phyloP scores from a whole-genome alignment of 2,113 vertebrate genomes.

The Protobothrops flavoviridis region DNA sequence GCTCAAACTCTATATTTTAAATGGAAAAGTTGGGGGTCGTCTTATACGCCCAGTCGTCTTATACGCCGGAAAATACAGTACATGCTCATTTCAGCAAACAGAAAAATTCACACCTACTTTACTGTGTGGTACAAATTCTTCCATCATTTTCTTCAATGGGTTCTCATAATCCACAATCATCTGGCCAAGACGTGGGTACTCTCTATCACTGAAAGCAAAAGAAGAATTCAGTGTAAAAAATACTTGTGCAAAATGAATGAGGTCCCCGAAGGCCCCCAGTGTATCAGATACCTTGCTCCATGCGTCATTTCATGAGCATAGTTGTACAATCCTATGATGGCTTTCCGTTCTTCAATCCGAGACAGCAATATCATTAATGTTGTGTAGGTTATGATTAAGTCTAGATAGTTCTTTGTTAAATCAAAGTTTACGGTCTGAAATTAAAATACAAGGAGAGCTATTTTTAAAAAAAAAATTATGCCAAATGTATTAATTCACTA shows the following conservation, averaged over 20 bases:
- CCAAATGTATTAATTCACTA: neutral
- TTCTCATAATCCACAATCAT: constrained; percentile 99
- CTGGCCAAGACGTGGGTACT: constrained; percentile 95
- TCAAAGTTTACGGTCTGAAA: constrained; percentile 97
- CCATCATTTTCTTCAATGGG: constrained; percentile 99
- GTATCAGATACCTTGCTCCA: constrained; percentile 83
- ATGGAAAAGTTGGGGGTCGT: too few relatives aligned
- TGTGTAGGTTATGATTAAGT: constrained; percentile 96
- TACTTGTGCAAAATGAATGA: neutral
- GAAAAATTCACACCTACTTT: constrained; percentile 77
- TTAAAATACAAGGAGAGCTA: constrained; percentile 18
- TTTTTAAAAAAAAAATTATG: neutral
- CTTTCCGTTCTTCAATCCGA: constrained; percentile 97
- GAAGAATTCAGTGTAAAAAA: constrained; percentile 40
- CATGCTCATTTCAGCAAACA: neutral
- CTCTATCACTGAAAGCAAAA: constrained; percentile 83
- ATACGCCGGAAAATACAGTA: too few relatives aligned
- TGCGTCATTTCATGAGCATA: constrained; percentile 99
- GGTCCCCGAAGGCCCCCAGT: neutral
- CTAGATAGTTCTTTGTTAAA: constrained; percentile 98
- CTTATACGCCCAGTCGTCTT: too few relatives aligned
- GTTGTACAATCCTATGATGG: constrained; percentile 97
- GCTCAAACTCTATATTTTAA: too few relatives aligned
- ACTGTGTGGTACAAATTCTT: constrained; percentile 98
- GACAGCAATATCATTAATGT: constrained; percentile 96